Base-by-base conservation (phyloP, 2,797 vertebrate species). In the Danio aesculapii region DNA sequence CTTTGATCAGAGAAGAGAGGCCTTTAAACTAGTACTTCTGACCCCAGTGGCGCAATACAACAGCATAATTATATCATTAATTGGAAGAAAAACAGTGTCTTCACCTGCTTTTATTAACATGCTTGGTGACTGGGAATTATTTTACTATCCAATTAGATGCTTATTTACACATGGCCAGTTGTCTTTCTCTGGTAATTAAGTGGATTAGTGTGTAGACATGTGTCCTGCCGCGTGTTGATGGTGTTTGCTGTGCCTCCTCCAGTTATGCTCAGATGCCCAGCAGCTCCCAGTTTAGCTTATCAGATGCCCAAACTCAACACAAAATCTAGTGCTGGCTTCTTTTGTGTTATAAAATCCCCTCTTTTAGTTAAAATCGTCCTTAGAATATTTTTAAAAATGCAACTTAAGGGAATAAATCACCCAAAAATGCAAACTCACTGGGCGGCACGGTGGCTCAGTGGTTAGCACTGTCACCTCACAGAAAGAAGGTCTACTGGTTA, bases 121-220 rank as follows among this genome's bases (percentile, higher is more conserved):
- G 67, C 67, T 58, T 69, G 78, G 74, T 75, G 76, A 75, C 76
- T 72, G 59, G 21, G 57, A 83, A 84, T 83, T 73, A 83, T 81
- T 81, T 81, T 77, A 81, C 67, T 73, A 78, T 84, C 72, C 66
- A 81, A 66, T 87, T 85, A 85, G 70, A 79, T 68, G 41, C 74
- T 75, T 85, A 84, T 81, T 86, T 86, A 84, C 79, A 82, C 59
- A 79, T 81, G 82, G 43, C 43, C 77, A 57, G 59, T 84, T 72
- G 77, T 6, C 70, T 74, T 68, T 75, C 52, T 84, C 76, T 17
- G 58, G 66, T 79, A 63, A 78, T 84, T 55, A 85, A 79, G 58
- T 57, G 43, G 81, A 84, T 84, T 77, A 81, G 50, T 46, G 63
- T 57, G 52, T 67, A 72, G 53, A 17, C 16, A 70, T 8, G 19